A percentile compares a stretch with the other conserved stretches of the same genome.
These are phyloP conservation scores for Drosophila eugracilis DNA, from an alignment of 1,140 invertebrate species.

Conservation along the genomic window DNA sequence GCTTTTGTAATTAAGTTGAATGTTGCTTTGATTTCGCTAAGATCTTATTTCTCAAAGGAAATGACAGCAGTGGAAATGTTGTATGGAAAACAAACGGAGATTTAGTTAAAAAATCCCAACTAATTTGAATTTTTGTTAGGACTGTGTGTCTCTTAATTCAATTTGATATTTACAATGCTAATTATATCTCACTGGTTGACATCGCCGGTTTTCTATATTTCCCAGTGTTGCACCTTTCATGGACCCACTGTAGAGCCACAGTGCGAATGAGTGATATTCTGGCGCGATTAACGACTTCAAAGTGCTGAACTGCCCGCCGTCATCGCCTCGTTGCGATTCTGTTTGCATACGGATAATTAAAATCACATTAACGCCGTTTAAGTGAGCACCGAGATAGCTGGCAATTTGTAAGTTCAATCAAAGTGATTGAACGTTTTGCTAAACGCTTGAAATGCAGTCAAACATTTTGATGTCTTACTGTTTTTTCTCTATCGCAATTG, in stretches of 20 bases:
- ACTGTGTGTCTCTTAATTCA: background rate
- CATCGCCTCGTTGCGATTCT: constrained; percentile 43
- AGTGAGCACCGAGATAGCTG: constrained; percentile 27
- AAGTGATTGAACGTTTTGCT: constrained; percentile 41
- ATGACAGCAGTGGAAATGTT: background rate
- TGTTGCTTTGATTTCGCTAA: background rate
- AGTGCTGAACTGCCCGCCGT: constrained; percentile 27
- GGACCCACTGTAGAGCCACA: constrained; percentile 7
- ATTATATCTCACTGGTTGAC: too few species aligned
- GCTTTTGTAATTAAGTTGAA: background rate
- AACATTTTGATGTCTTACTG: constrained; percentile 1
- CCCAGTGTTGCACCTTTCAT: background rate
- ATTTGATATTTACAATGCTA: background rate
- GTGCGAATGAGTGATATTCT: constrained; percentile 35
- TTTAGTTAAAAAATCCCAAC: background rate
- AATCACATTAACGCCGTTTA: constrained; percentile 65
- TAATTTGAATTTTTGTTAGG: background rate
- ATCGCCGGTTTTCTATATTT: background rate
- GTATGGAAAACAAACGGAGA: background rate
- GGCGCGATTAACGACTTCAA: constrained; percentile 50
- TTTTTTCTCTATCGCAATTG: background rate
- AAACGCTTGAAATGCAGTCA: constrained; percentile 5
- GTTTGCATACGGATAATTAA: constrained; percentile 73
- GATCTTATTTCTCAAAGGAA: background rate
- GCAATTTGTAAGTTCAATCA: constrained; percentile 28